These are phyloP conservation scores for Hesperophylax magnus DNA, from an alignment of 1,140 invertebrate genomes.

Conservation along the genomic window DNA sequence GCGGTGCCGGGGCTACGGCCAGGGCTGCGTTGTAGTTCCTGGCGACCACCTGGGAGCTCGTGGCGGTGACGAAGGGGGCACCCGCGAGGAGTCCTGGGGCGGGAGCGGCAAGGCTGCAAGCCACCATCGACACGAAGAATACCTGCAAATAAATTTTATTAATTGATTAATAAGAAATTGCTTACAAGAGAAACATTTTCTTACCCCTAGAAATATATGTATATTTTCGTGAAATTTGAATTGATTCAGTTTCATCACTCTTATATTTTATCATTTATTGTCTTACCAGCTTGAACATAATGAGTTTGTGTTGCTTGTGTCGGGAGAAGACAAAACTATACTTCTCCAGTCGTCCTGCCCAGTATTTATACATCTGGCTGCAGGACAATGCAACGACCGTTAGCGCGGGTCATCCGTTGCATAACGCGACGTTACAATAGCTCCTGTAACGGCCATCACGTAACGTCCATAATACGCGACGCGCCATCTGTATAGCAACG, in stretches of 20 bases:
- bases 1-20: conserved; percentile 52
- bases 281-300: conserved; percentile 42
- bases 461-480: not conserved
- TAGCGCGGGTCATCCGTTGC: conserved; percentile 3
- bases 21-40: conserved; percentile 65
- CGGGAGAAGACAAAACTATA: conserved; percentile 26
- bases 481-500: not conserved
- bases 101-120: conserved; percentile 57
- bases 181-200: too few relatives aligned
- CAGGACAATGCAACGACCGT: conserved; percentile 4
- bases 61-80: conserved; percentile 65
- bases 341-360: not conserved
- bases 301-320: conserved; percentile 14
- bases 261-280: too few relatives aligned
- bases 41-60: conserved; percentile 66
- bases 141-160: conserved; percentile 30
- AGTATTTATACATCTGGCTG: conserved; percentile 27
- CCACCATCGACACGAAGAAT: conserved; percentile 51
- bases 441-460: not conserved
- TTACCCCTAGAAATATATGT: too few relatives aligned
- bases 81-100: conserved; percentile 59
- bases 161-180: too few relatives aligned
- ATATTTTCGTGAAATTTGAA: too few relatives aligned
- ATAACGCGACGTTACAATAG: not conserved
- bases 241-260: too few relatives aligned